Evolutionary conservation across 1,140 invertebrate genomes (phyloP).

Genomic region (Drosophila simulans): DNA sequence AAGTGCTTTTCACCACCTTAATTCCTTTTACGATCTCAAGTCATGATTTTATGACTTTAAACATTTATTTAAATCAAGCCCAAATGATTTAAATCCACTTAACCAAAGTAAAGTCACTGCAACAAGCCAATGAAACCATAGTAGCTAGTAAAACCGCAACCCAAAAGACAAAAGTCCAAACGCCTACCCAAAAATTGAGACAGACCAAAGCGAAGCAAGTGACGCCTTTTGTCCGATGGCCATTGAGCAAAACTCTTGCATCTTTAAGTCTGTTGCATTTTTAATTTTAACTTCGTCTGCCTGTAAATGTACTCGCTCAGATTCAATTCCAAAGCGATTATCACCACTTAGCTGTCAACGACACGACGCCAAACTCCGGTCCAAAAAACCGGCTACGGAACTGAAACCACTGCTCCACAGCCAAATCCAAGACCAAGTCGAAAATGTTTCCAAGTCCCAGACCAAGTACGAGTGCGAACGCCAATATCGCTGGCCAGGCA

Average conservation of each 20-base stretch:
- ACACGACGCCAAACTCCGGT: constrained; percentile 61
- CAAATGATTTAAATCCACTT: constrained; percentile 47
- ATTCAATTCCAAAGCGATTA: constrained; percentile 82
- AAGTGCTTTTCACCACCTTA: too few relatives aligned
- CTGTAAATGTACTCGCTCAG: constrained; percentile 68
- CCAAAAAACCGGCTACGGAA: constrained; percentile 4
- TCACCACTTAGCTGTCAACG: constrained; percentile 79
- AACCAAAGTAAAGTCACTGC: constrained; percentile 68
- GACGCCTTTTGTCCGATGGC: constrained; percentile 48
- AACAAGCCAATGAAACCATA: constrained; percentile 54
- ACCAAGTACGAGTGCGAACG: constrained; percentile 38
- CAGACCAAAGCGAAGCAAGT: constrained; percentile 7
- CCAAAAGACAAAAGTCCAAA: constrained; percentile 55
- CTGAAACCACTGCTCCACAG: constrained; percentile 8
- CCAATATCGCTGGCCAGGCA: constrained; percentile 59
- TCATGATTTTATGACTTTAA: constrained; percentile 68
- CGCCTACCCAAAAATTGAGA: constrained; percentile 8
- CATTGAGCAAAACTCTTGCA: constrained; percentile 35
- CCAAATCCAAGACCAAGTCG: constrained; percentile 18
- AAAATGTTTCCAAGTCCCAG: constrained; percentile 27
- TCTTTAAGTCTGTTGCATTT: constrained; percentile 64
- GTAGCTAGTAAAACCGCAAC: constrained; percentile 20
- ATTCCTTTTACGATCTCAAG: not conserved
- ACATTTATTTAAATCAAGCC: constrained; percentile 26
- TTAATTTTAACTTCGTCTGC: constrained; percentile 73